Conservation (phyloP, 2,888 invertebrate species). For the Chydorus sphaericus region DNA sequence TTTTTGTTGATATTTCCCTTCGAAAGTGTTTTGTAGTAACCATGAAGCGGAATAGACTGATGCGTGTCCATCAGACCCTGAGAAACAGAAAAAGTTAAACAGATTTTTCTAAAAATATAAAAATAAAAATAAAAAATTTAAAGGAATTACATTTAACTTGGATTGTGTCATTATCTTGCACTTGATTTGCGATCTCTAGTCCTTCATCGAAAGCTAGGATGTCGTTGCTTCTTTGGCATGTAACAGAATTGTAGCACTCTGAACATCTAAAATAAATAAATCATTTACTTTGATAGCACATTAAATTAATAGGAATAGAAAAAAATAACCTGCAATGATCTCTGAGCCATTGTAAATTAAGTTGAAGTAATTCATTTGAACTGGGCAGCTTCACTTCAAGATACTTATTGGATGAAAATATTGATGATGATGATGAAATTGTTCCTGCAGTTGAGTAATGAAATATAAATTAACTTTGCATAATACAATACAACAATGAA, state of each 20-base stretch:
- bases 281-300: too few relatives aligned
- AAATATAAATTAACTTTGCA: too few relatives aligned
- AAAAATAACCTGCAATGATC: conserved; percentile 41
- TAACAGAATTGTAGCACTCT: conserved; percentile 41
- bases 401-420: too few relatives aligned
- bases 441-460: too few relatives aligned
- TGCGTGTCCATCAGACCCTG: conserved; percentile 38
- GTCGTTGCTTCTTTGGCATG: conserved; percentile 43
- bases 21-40: conserved; percentile 27
- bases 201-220: conserved; percentile 36
- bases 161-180: conserved; percentile 24
- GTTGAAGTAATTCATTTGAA: conserved; percentile 17
- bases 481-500: too few relatives aligned
- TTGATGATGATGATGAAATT: too few relatives aligned
- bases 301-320: too few relatives aligned
- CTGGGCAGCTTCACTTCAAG: neutral
- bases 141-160: conserved; percentile 37
- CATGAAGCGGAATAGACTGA: conserved; percentile 38
- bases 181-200: conserved; percentile 11
- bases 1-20: neutral
- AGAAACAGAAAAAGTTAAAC: neutral
- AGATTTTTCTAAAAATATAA: too few relatives aligned
- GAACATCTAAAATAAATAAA: conserved; percentile 33
- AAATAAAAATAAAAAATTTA: too few relatives aligned
- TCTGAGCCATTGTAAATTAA: conserved; percentile 40